Evolutionary conservation across 1,140 invertebrate species (phyloP), one percentile per base, ranked within the genome.

Genomic region (Zaprionus nigranus): DNA sequence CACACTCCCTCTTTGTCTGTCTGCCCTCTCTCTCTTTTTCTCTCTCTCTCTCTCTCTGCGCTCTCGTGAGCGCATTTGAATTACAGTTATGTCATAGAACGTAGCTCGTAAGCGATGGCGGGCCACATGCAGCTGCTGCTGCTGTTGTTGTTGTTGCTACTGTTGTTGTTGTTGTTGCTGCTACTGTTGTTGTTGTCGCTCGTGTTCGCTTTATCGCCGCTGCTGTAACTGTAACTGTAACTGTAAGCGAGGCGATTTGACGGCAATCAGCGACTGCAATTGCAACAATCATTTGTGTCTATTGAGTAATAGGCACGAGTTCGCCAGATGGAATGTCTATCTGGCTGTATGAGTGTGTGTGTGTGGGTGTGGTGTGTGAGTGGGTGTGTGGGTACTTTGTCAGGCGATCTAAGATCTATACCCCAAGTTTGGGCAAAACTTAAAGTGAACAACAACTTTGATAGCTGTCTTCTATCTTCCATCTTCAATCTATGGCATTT

Each of bases 71-170:
- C 83, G 67, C 77, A 58, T 90, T 88, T 90, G 84, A 88, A 87
- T 87, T 87, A 88, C 84, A 88, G 84, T 88, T 88, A 88, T 88
- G 84, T 88, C 84, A 88, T 88, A 88, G 84, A 88, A 90, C 84
- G 71, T 84, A 87, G 85, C 60, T 59, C 60, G 65, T 30, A 56
- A 67, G 49, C 57, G 43, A 53, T 56, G 66, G 49, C 63, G 53
- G 71, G 40, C 70, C 54, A 58, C 62, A 61, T 62, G 64, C 71
- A 63, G 57, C 60, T 72, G 58, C 24, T 63, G 28, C 40, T 69
- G 59, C 30, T 57, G 62, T 15, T n/a, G 38, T 22, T 61, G 71
- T 24, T 68, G 75, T 40, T 64, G 68, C 17, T 71, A 66, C 17
- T 77, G 43, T 28, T 62, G 58, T 20, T 63, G 20, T 22, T 74